A percentile compares a stretch with the other conserved stretches of the same genome.
Evolutionary conservation across 2,113 vertebrate genomes (phyloP).

Genomic region (Lepus europaeus): DNA sequence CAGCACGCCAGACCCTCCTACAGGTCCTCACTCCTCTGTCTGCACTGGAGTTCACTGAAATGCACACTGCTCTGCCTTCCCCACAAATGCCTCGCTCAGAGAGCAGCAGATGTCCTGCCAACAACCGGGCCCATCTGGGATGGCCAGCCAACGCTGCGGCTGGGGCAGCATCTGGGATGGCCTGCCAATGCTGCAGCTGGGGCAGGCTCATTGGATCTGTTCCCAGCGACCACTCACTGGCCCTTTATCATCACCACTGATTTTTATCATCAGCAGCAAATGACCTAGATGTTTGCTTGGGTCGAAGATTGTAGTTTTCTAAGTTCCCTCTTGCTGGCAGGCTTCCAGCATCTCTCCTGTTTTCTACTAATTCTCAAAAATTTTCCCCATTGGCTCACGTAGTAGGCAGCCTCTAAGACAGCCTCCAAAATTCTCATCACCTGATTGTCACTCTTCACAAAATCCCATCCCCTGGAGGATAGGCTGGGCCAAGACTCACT

Average conservation of each 20-base stretch:
- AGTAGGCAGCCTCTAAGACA: neutral
- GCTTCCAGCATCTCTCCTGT: neutral
- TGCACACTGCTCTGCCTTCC: neutral
- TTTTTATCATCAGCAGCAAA: neutral
- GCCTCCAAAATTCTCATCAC: accelerated
- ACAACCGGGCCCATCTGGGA: neutral
- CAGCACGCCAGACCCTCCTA: accelerated
- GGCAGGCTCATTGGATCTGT: accelerated
- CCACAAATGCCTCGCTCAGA: accelerated
- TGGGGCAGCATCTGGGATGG: accelerated
- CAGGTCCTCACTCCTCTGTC: accelerated
- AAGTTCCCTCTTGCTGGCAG: no score
- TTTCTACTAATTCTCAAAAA: neutral
- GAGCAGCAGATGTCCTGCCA: accelerated
- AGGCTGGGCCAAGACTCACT: neutral
- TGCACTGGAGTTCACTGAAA: no score
- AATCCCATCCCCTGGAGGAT: neutral
- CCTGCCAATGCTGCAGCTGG: accelerated
- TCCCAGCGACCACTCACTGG: neutral
- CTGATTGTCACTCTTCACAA: no score
- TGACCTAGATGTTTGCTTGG: accelerated
- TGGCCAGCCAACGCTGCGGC: no score
- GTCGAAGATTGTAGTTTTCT: neutral
- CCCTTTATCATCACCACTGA: neutral
- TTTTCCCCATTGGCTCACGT: no score